Evolutionary conservation across 2,888 invertebrate species (phyloP), one percentile per base, ranked within the genome.

Genomic region (Nemotelus nigrinus): DNA sequence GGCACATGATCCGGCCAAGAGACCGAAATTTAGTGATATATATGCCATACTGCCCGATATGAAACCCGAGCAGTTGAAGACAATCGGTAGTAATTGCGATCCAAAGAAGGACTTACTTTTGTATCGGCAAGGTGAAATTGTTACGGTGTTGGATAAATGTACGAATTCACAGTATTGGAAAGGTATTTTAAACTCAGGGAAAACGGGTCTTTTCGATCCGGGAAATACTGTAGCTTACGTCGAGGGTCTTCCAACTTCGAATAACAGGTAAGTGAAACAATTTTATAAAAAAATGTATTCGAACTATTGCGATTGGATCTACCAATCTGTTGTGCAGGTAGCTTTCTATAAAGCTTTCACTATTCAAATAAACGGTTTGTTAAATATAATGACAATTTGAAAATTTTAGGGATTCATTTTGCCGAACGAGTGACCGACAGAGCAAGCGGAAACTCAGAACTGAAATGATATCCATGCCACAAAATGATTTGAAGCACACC

Each of bases 391-490:
- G 25, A 25, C 25, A 25, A 25, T 25, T 25, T 25, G 25, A 25
- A 25, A 63, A 41, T 63, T 79, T 8, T 8, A 88, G 90, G 3
- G 92, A 92, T 83, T 90, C 91, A 0, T 91, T 92, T 82, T 92
- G 91, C 79, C 88, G 91, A 55, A 88, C 88, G 3, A 85, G 82
- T 78, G 91, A 91, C 81, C 88, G 89, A 63, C 89, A 89, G 25
- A 89, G 89, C 82, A 90, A 90, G 84, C 88, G 94, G 75, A 92
- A 93, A 81, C 89, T 97, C 77, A 91, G 94, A 78, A 92, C 95
- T 6, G 95, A 94, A 85, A 96, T 98, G 97, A 99, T 99, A 83
- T 97, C 98, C 68, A 93, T 95, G 79, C 99, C 99, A 0, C 97
- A 98, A 86, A 97, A 97, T 57, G 98, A 99, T 86, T 91, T 99